Base-by-base conservation (phyloP, 1,140 invertebrate genomes). In the Drosophila ficusphila region DNA sequence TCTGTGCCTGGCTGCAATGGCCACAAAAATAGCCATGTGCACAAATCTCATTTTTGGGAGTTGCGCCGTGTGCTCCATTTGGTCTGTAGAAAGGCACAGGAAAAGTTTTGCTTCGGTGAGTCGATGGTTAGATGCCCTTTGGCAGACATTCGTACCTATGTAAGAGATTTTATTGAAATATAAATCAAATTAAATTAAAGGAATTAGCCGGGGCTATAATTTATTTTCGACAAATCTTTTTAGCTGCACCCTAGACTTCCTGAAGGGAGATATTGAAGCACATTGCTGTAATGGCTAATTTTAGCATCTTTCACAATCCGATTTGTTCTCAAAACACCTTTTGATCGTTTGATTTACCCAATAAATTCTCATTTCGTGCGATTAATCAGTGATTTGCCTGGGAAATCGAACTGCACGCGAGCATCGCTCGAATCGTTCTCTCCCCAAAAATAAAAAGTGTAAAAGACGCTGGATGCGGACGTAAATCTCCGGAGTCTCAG, bases 21-120 rank as follows among this genome's bases (percentile, higher is more conserved):
- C 53, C 68, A 81, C 72, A 76, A 85, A 85, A 86, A 88, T 88
- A 85, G 81, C 76, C 69, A 46, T 33, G 51, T 33, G 27, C 58
- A 76, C 72, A 86, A 81, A 76, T 81, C 81, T 81, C 67, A 85
- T 67, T 75, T 67, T 81, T 72, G 81, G 78, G 54, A 76, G 61
- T 69, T 71, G 62, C 54, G 62, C 52, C 65, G 71, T 56, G 70
- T 79, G 79, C 71, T 72, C 76, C 71, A 83, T 58, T 83, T 67
- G 71, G 54, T 53, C 18, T 16, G 73, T 23, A 34, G 23, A 29
- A 71, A 31, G 41, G 12, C 5, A 31, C 0, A 12, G 12, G 16
- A 19, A 33, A 31, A 18, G 16, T 41, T 14, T n/a, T 19, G 16
- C 39, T 18, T 12, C 27, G 29, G 16, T 18, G 2, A 7, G 41